phyloP scores from a whole-genome alignment of 37 sponge, comb jelly and placozoan species.

The Ephydatia muelleri region DNA sequence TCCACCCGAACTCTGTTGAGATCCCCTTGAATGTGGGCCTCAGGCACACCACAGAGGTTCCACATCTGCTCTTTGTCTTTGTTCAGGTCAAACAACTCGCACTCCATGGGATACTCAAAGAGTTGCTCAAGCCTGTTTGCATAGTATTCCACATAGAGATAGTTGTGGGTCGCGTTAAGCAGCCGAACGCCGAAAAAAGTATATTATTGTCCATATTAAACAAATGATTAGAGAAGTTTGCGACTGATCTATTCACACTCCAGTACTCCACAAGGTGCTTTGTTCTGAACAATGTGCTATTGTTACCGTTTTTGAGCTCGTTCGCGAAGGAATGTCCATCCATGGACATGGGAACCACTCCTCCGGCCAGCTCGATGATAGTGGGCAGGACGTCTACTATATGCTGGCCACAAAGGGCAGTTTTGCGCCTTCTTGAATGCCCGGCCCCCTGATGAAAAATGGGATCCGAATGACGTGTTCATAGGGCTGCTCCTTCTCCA shows the following conservation, averaged over 20 bases:
- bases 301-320: neutral
- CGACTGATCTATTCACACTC: too few relatives aligned
- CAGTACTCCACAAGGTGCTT: slow-evolving; percentile 74
- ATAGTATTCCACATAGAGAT: slow-evolving; percentile 70
- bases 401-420: slow-evolving; percentile 64
- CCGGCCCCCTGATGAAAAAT: slow-evolving; percentile 61
- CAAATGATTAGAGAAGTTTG: slow-evolving; percentile 54
- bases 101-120: slow-evolving; percentile 51
- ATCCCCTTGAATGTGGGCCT: too few relatives aligned
- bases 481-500: slow-evolving; percentile 79
- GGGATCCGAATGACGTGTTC: slow-evolving; percentile 83
- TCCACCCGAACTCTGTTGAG: slow-evolving; percentile 8
- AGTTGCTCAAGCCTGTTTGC: neutral
- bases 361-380: slow-evolving; percentile 57
- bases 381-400: slow-evolving; percentile 82
- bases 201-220: slow-evolving; percentile 80
- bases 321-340: slow-evolving; percentile 75
- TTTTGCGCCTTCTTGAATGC: slow-evolving; percentile 15
- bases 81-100: slow-evolving; percentile 62
- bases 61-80: slow-evolving; percentile 75
- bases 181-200: slow-evolving; percentile 64
- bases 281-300: slow-evolving; percentile 17
- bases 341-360: too few relatives aligned
- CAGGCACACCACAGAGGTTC: slow-evolving; percentile 54
- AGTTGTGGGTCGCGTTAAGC: slow-evolving; percentile 66